Evolutionary conservation across 92 coral and sea anemone species (phyloP).

Genomic region (Porites rus): DNA sequence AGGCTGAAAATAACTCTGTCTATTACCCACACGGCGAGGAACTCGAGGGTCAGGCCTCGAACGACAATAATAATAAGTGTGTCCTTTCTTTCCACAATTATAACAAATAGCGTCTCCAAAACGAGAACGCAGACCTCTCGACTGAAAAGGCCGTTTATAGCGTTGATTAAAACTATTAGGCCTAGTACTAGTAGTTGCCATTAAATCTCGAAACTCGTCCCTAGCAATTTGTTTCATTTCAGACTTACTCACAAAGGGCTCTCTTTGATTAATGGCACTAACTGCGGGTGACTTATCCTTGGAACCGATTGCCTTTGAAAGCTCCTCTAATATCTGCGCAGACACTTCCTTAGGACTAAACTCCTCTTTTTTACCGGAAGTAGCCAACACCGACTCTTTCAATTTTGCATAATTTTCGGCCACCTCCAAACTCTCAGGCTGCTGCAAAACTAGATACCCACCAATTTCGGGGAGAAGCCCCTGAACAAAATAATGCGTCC

Average conservation of each 20-base stretch:
- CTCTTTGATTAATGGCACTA: background rate
- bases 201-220: no score
- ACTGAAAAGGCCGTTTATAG: background rate
- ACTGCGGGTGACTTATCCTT: background rate
- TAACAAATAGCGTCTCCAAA: conserved; percentile 7
- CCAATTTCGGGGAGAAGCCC: conserved; percentile 18
- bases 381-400: conserved; percentile 21
- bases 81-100: conserved; percentile 2
- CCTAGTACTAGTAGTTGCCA: background rate
- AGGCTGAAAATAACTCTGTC: background rate
- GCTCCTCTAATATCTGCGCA: background rate
- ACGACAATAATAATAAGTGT: conserved; percentile 7
- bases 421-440: conserved; percentile 32
- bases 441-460: conserved; percentile 24
- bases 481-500: conserved; percentile 31
- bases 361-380: background rate
- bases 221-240: background rate
- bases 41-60: background rate
- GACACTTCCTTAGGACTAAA: conserved; percentile 3
- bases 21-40: background rate
- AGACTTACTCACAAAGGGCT: background rate
- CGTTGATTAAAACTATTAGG: background rate
- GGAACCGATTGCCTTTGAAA: background rate
- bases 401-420: conserved; percentile 19
- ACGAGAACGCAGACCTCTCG: background rate